Evolutionary conservation across 2,797 vertebrate species (phyloP), one percentile per base, ranked within the genome.

Genomic region (Pipistrellus kuhlii): DNA sequence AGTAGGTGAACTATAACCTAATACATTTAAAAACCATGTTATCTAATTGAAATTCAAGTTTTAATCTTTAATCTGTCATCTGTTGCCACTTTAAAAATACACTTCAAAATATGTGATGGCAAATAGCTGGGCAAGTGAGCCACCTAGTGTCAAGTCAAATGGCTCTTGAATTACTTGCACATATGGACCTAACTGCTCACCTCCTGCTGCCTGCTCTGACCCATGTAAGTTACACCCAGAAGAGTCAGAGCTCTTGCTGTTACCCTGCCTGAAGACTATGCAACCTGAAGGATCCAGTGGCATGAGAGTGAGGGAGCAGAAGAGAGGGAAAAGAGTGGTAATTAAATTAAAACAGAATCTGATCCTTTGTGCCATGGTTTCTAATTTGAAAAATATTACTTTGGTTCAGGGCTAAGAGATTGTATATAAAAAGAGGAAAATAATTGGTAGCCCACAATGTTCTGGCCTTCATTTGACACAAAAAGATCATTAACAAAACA

Each of bases 31-130:
- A 80, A 80, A 81, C 78, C 83, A 75, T 41, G 25, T 44, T 66
- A 88, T 75, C 51, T 91, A 75, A 53, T 2, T 38, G 66, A 91
- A 95, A 93, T 46, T 88, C 35, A 62, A 32, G 32, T 90, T 82
- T 81, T 44, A 94, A 84, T 44, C 8, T 86, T 78, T 30, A 78
- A n/a, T 71, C 41, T 93, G 38, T 82, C 48, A 68, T 32, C 35
- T 91, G 44, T 4, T 76, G 59, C 46, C 38, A 76, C 18, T 85
- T 81, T 91, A 44, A 93, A 91, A 82, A 35, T 62, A 87, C 35
- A 73, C 32, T 82, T 93, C 75, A 71, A 83, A 90, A 80, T 73
- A 80, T 57, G 48, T 89, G 66, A 80, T 12, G 21, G 72, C 68
- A 82, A 88, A 85, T 5, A 92, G 85, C 46, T 41, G 30, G 46